These are phyloP conservation scores for Frankliniella intonsa DNA, from an alignment of 2,888 invertebrate species.

Conservation along the genomic window DNA sequence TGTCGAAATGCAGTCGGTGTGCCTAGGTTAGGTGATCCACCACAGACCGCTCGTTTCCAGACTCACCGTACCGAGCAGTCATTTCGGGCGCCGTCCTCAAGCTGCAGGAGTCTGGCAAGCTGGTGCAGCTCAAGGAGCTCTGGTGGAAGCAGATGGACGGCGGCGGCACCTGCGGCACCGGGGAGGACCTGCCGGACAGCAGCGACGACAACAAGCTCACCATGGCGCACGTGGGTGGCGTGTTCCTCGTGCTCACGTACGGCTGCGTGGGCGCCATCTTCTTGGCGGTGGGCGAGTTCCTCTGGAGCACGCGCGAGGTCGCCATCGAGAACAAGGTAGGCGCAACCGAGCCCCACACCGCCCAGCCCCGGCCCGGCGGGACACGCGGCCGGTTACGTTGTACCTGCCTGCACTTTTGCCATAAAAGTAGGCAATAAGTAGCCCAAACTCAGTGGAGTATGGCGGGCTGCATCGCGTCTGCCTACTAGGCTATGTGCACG, in stretches of 20 bases:
- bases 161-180: slow-evolving; percentile 52
- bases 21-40: neutral
- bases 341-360: slow-evolving; percentile 2
- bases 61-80: slow-evolving; percentile 68
- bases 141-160: slow-evolving; percentile 81
- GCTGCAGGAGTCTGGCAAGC: slow-evolving; percentile 81
- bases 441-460: no score
- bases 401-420: no score
- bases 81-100: slow-evolving; percentile 84
- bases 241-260: slow-evolving; percentile 68
- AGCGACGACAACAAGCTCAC: slow-evolving; percentile 55
- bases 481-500: no score
- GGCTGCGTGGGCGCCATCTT: slow-evolving; percentile 62
- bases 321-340: slow-evolving; percentile 52
- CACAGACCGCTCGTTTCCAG: slow-evolving; percentile 49
- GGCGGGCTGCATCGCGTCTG: no score
- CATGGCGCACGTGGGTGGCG: slow-evolving; percentile 78
- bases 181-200: neutral
- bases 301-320: slow-evolving; percentile 53
- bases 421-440: no score
- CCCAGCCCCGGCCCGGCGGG: no score
- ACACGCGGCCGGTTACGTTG: no score
- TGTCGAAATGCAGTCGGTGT: no score
- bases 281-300: slow-evolving; percentile 65
- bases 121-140: slow-evolving; percentile 75